These are phyloP conservation scores for Trematomus loennbergii DNA, from an alignment of 2,113 vertebrate species.

Conservation along the genomic window DNA sequence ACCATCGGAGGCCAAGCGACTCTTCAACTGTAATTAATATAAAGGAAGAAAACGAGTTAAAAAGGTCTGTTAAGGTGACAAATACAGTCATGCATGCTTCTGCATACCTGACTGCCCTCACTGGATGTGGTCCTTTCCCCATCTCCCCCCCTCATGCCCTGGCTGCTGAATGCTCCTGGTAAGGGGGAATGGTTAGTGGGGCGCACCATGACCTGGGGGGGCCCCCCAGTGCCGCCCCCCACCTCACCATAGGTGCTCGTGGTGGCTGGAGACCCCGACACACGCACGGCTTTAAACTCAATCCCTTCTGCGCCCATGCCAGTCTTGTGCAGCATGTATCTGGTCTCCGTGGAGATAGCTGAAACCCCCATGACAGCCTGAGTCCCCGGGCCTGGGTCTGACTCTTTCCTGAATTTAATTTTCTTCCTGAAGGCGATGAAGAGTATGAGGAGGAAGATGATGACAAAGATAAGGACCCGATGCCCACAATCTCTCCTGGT, in stretches of 20 bases:
- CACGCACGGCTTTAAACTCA: conserved; percentile 88
- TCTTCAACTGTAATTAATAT: too few species aligned
- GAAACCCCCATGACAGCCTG: conserved; percentile 61
- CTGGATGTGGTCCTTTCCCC: conserved; percentile 66
- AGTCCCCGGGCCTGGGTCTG: conserved; percentile 74
- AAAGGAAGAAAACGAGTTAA: too few species aligned
- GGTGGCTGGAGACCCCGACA: conserved; percentile 79
- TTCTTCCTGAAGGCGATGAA: conserved; percentile 92
- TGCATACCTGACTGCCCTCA: conserved; percentile 69
- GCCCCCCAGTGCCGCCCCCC: conserved; percentile 84
- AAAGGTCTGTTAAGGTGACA: too few species aligned
- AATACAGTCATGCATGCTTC: not conserved
- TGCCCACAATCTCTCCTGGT: conserved; percentile 95
- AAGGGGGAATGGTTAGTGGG: conserved; percentile 89
- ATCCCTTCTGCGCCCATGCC: conserved; percentile 82
- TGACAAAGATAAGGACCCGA: conserved; percentile 92
- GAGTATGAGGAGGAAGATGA: conserved; percentile 88
- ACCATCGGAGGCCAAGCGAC: too few species aligned
- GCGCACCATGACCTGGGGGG: conserved; percentile 93
- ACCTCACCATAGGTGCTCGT: conserved; percentile 75
- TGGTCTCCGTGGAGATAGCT: conserved; percentile 75
- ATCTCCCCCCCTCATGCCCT: conserved; percentile 42
- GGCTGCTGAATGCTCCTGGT: conserved; percentile 59
- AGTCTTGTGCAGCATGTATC: conserved; percentile 89
- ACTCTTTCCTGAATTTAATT: conserved; percentile 90